phyloP scores from a whole-genome alignment of 2,888 invertebrate genomes.

The Caenorhabditis drosophilae region DNA sequence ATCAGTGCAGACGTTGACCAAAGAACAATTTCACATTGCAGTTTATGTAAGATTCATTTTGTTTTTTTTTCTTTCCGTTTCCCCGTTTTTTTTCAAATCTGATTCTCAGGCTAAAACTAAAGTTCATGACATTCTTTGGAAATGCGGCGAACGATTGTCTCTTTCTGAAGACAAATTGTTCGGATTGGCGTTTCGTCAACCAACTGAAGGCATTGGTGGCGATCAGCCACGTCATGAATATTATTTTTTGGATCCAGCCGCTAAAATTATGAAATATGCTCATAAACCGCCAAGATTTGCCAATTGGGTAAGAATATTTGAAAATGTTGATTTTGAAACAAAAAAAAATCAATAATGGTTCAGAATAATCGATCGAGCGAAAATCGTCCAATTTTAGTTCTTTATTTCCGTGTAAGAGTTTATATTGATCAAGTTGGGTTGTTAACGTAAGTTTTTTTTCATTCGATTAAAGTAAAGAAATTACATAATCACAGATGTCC shows the following conservation, averaged over 20 bases:
- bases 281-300: constrained; percentile 56
- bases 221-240: constrained; percentile 60
- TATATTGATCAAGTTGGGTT: constrained; percentile 59
- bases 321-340: neutral
- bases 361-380: constrained; percentile 50
- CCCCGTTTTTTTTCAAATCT: neutral
- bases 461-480: neutral
- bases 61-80: neutral
- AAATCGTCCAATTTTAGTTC: constrained; percentile 55
- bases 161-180: constrained; percentile 56
- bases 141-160: constrained; percentile 55
- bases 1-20: constrained; percentile 52
- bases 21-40: constrained; percentile 47
- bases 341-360: constrained; percentile 17
- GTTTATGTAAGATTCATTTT: constrained; percentile 50
- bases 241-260: constrained; percentile 58
- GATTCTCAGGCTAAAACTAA: constrained; percentile 51
- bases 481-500: constrained; percentile 77
- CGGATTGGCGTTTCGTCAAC: constrained; percentile 53
- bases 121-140: constrained; percentile 57
- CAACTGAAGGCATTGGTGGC: constrained; percentile 57
- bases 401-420: constrained; percentile 62
- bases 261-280: constrained; percentile 56
- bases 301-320: constrained; percentile 40
- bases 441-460: constrained; percentile 48